Conservation (phyloP, 2,113 vertebrate genomes). For the Carlito syrichta region DNA sequence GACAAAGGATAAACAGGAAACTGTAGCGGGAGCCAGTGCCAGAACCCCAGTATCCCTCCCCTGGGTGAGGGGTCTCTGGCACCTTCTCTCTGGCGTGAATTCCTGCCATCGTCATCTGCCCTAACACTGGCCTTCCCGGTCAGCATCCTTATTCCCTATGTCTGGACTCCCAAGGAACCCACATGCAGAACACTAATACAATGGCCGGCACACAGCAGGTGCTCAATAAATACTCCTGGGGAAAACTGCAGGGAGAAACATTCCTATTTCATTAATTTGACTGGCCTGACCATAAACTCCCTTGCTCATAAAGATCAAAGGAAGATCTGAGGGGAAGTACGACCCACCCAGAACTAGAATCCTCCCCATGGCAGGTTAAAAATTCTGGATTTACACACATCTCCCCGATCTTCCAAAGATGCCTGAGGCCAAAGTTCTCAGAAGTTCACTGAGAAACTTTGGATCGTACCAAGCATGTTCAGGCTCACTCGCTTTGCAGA, state of each 20-base stretch:
- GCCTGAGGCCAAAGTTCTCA: not conserved
- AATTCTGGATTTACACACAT: not conserved
- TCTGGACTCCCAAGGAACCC: not conserved
- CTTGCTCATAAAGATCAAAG: not conserved
- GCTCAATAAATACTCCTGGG: not conserved
- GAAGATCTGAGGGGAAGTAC: accelerated
- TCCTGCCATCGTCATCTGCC: not conserved
- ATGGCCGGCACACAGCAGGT: not conserved
- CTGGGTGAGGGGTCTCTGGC: not conserved
- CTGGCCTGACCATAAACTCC: not conserved
- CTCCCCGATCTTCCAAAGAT: not conserved
- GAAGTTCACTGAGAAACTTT: not conserved
- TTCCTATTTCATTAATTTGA: not conserved
- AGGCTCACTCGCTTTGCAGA: too few species aligned
- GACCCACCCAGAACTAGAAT: not conserved
- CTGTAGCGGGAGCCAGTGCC: too few species aligned
- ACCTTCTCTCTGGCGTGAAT: not conserved
- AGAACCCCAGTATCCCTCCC: not conserved
- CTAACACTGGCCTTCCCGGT: not conserved
- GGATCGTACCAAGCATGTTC: accelerated
- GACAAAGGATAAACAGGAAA: not conserved
- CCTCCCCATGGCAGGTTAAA: not conserved
- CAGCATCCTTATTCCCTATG: not conserved
- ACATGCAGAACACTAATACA: accelerated
- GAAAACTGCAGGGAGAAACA: not conserved